Evolutionary conservation across 2,888 invertebrate genomes (phyloP), one percentile per base, ranked within the genome.

Genomic region (Caenorhabditis sp.): DNA sequence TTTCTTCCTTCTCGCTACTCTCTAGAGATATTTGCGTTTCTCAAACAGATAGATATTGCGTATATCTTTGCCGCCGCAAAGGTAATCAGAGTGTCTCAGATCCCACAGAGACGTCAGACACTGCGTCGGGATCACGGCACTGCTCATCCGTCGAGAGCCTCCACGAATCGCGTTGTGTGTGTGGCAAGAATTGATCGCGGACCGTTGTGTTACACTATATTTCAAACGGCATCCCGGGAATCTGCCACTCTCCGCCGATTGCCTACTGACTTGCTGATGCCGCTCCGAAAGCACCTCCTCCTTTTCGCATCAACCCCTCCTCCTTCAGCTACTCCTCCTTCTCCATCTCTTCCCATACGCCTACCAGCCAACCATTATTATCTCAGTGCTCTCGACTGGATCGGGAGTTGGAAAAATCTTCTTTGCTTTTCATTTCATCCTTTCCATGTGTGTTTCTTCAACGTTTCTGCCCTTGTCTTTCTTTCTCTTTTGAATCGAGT

Each of bases 41-140:
- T 80, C 80, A 80, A 74, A 80, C 63, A 80, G 74, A 80, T 73
- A 80, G 74, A 80, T 80, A 80, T 80, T 73, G 80, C 73, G 73
- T 80, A 66, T 80, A 73, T 79, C 72, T 59, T 54, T 35, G 49
- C 73, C 63, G 59, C 59, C 66, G 58, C 54, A 28, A 63, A 51
- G 31, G 49, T 47, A 38, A 64, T 41, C 58, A 70, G 64, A 70
- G 26, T 54, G 63, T 47, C 56, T 63, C 16, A 38, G 51, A 61
- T 56, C 19, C 22, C 49, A 70, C 44, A 82, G 72, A 72, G 82
- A 77, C 56, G 24, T 16, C 44, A 74, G 69, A 68, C 74, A 64
- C 26, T 56, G 22, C 28, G 35, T 7, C 38, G 41, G 47, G 63
- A 72, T 73, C 66, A 68, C 73, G 61, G 70, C 63, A 41, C 16